A percentile compares a stretch with the other conserved stretches of the same genome.
Evolutionary conservation across 1,140 invertebrate species (phyloP).

Genomic region (Drosophila insularis): DNA sequence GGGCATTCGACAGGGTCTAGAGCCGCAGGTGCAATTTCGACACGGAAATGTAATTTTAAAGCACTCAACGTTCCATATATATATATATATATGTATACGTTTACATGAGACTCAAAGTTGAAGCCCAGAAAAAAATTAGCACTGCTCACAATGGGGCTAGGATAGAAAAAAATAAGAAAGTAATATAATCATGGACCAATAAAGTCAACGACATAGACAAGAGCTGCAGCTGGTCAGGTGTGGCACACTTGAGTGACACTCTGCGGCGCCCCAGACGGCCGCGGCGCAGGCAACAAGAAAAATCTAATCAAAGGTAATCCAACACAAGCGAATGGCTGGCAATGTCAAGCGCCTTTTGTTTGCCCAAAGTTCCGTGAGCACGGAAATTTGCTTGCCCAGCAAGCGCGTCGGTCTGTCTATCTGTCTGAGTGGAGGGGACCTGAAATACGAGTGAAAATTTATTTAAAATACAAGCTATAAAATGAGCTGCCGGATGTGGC

Average conservation of each 20-base stretch:
- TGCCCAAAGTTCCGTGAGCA: conserved; percentile 72
- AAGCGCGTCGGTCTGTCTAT: not conserved
- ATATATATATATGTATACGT: no score
- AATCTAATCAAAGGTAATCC: conserved; percentile 82
- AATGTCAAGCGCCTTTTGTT: conserved; percentile 75
- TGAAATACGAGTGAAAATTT: conserved; percentile 47
- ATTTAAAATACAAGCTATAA: conserved; percentile 81
- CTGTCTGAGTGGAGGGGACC: conserved; percentile 16
- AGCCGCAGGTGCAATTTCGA: conserved; percentile 76
- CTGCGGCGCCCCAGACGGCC: conserved; percentile 39
- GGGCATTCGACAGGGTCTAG: not conserved
- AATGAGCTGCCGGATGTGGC: conserved; percentile 65
- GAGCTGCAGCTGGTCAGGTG: conserved; percentile 34
- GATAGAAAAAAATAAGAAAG: conserved; percentile 19
- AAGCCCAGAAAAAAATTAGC: conserved; percentile 57
- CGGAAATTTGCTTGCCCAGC: conserved; percentile 67
- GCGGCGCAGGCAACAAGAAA: conserved; percentile 52
- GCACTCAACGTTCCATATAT: conserved; percentile 48
- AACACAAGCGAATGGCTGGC: conserved; percentile 74
- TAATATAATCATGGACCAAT: conserved; percentile 72
- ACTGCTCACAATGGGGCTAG: conserved; percentile 12
- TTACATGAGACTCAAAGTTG: conserved; percentile 14
- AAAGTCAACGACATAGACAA: conserved; percentile 38
- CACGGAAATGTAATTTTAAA: conserved; percentile 79
- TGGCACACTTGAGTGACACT: conserved; percentile 58